A percentile compares a stretch with the other conserved stretches of the same genome.
Conservation (phyloP, 2,113 vertebrate genomes). For the Eulacestoma nigropectus region DNA sequence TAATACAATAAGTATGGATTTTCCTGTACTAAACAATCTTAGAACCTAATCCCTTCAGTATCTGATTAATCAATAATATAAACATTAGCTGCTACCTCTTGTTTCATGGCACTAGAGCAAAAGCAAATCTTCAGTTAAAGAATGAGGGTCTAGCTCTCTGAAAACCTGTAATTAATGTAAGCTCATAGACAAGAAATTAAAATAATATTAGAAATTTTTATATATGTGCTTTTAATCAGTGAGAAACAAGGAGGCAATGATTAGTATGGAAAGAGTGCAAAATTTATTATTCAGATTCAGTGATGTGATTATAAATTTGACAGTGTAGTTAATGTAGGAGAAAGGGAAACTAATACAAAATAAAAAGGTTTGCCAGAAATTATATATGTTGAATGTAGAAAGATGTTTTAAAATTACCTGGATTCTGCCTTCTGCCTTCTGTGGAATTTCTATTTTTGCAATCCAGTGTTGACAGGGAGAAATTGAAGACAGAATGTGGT, state of each 20-base stretch:
- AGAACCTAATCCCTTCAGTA: conserved; percentile 27
- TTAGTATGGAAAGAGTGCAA: neutral
- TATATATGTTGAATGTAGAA: neutral
- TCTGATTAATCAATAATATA: conserved; percentile 50
- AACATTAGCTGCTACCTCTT: conserved; percentile 31
- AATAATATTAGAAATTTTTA: neutral
- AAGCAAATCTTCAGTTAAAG: neutral
- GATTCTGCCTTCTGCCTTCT: neutral
- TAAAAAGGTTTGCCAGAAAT: neutral
- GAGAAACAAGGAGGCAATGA: neutral
- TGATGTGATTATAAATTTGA: neutral
- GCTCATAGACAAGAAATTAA: neutral
- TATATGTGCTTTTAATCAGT: neutral
- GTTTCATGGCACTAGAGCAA: neutral
- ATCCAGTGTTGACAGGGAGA: neutral
- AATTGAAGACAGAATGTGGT: neutral
- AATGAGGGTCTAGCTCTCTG: neutral
- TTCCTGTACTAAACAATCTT: conserved; percentile 26
- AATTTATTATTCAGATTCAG: neutral
- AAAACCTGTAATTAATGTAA: conserved; percentile 3
- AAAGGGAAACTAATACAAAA: neutral
- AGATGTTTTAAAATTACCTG: neutral
- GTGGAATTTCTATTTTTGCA: neutral
- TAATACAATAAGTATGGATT: conserved; percentile 42
- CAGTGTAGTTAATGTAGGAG: neutral